These are phyloP conservation scores for Rhinoderma darwinii DNA, from an alignment of 2,113 vertebrate species.

Conservation along the genomic window DNA sequence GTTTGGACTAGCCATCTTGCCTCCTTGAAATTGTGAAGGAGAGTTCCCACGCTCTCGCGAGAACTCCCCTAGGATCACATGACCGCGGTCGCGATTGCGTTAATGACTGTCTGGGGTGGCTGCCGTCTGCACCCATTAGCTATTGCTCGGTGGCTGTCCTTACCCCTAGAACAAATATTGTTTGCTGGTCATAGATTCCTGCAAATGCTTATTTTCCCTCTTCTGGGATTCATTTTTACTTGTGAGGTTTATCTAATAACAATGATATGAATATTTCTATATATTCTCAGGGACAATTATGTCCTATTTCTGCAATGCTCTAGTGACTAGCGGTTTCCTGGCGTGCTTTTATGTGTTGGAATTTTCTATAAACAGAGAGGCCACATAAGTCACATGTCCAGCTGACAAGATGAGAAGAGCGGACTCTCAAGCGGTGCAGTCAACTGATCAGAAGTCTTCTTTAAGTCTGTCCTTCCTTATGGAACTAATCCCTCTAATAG, in stretches of 20 bases:
- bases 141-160: too few species aligned
- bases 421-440: conserved; percentile 11
- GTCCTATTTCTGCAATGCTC: background rate
- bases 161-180: too few species aligned
- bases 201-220: too few species aligned
- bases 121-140: too few species aligned
- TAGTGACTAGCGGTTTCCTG: background rate
- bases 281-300: background rate
- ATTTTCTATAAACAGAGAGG: conserved; percentile 11
- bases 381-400: conserved; percentile 23
- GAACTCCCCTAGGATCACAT: too few species aligned
- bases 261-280: background rate
- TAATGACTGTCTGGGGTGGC: too few species aligned
- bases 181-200: too few species aligned
- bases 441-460: conserved; percentile 44
- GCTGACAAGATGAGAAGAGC: conserved; percentile 1
- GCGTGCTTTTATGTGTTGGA: background rate
- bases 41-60: too few species aligned
- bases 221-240: background rate
- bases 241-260: background rate
- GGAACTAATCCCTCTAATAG: conserved; percentile 58
- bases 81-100: too few species aligned
- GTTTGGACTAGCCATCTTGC: too few species aligned
- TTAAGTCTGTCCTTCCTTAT: conserved; percentile 3
- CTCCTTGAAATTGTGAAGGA: too few species aligned